Conservation (phyloP, 2,797 vertebrate genomes). For the Oreochromis mossambicus region DNA sequence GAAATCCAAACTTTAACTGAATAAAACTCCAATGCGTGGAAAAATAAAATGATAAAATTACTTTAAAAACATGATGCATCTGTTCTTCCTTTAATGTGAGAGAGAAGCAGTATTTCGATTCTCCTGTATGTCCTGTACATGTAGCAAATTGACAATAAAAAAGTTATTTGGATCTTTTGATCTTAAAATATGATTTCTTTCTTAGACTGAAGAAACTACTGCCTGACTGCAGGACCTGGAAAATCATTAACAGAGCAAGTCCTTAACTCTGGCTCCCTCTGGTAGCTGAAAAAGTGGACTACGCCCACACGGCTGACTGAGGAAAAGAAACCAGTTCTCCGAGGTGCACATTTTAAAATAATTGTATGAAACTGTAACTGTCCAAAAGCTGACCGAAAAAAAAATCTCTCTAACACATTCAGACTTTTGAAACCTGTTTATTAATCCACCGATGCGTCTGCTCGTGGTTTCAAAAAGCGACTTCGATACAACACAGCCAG, state of each 20-base stretch:
- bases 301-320: background rate
- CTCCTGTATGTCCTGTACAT: too few relatives aligned
- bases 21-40: background rate
- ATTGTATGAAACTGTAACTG: background rate
- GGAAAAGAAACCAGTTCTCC: background rate
- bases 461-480: conserved; percentile 7
- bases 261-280: background rate
- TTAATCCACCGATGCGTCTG: conserved; percentile 11
- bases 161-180: too few relatives aligned
- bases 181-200: background rate
- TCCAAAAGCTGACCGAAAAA: too few relatives aligned
- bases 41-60: background rate
- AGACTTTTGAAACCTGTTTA: conserved; percentile 1
- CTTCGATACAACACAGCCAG: conserved; percentile 17
- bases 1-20: background rate
- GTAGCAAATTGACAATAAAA: too few relatives aligned
- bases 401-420: background rate
- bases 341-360: background rate
- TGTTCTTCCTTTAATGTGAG: background rate
- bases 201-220: background rate
- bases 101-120: too few relatives aligned
- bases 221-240: background rate
- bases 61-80: background rate
- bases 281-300: background rate
- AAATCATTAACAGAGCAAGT: background rate